phyloP scores from a whole-genome alignment of 2,113 vertebrate species.

The Empidonax traillii region DNA sequence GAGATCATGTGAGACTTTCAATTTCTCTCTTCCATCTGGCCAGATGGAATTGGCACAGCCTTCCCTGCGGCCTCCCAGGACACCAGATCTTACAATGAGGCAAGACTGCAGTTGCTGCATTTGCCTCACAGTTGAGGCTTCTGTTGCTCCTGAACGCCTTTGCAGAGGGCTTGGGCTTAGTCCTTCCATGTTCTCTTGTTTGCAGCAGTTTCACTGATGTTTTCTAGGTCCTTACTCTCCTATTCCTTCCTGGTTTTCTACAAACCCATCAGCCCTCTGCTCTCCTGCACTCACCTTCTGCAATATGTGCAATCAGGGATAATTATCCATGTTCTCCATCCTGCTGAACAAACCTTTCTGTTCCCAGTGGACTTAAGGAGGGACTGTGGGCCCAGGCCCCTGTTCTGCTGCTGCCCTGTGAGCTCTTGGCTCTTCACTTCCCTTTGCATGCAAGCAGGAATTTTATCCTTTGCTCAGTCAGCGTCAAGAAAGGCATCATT shows the following conservation, averaged over 20 bases:
- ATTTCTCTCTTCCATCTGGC: conserved; percentile 8
- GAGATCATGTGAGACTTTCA: background rate
- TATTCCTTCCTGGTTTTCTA: background rate
- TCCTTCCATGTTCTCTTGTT: background rate
- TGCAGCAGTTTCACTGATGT: background rate
- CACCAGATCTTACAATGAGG: background rate
- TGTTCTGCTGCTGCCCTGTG: accelerated
- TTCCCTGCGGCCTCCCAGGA: background rate
- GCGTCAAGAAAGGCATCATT: background rate
- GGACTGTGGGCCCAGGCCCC: background rate
- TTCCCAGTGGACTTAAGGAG: background rate
- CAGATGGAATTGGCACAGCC: conserved; percentile 2
- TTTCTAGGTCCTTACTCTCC: background rate
- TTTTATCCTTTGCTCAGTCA: background rate
- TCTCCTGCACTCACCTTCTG: background rate
- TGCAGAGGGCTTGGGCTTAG: background rate
- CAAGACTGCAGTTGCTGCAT: background rate
- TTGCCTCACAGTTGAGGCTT: background rate
- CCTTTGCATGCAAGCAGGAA: background rate
- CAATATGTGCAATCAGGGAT: background rate
- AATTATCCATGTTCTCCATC: background rate
- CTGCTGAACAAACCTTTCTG: background rate
- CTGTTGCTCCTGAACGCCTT: background rate
- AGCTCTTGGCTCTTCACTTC: background rate
- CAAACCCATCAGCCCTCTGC: background rate